Conservation (phyloP, 1,140 invertebrate genomes). For the Psix sp. region DNA sequence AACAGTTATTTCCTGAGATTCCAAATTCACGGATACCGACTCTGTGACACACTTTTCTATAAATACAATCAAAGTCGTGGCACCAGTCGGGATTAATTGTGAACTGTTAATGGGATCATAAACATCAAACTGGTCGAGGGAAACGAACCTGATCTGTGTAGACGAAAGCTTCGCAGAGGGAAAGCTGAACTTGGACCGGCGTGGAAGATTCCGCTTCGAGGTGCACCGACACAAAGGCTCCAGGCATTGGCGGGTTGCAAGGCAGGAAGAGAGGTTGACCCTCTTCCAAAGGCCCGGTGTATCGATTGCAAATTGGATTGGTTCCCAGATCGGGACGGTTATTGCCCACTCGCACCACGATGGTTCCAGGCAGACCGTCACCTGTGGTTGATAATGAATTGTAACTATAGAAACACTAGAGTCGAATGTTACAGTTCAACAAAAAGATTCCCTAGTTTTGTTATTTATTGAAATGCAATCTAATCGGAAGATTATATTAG, state of each 20-base stretch:
- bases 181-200: conserved; percentile 83
- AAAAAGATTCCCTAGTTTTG: too few relatives aligned
- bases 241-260: conserved; percentile 96
- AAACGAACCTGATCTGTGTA: conserved; percentile 90
- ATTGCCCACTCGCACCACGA: conserved; percentile 94
- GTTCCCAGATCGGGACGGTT: conserved; percentile 94
- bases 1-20: neutral
- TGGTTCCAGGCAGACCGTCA: conserved; percentile 86
- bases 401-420: too few relatives aligned
- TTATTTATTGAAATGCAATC: too few relatives aligned
- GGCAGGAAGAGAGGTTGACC: conserved; percentile 94
- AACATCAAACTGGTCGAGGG: neutral
- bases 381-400: too few relatives aligned
- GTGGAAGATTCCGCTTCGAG: conserved; percentile 81
- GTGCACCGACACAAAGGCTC: conserved; percentile 95
- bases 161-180: conserved; percentile 96
- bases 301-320: conserved; percentile 95
- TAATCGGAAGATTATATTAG: too few relatives aligned
- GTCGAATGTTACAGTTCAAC: too few relatives aligned
- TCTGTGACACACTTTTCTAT: too few relatives aligned
- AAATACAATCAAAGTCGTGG: too few relatives aligned
- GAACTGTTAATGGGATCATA: neutral
- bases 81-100: neutral
- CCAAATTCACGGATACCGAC: too few relatives aligned
- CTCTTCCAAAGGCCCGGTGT: conserved; percentile 90